Base-by-base conservation (phyloP, 37 sponge, comb jelly and placozoan species). In the Beroe forskalii region DNA sequence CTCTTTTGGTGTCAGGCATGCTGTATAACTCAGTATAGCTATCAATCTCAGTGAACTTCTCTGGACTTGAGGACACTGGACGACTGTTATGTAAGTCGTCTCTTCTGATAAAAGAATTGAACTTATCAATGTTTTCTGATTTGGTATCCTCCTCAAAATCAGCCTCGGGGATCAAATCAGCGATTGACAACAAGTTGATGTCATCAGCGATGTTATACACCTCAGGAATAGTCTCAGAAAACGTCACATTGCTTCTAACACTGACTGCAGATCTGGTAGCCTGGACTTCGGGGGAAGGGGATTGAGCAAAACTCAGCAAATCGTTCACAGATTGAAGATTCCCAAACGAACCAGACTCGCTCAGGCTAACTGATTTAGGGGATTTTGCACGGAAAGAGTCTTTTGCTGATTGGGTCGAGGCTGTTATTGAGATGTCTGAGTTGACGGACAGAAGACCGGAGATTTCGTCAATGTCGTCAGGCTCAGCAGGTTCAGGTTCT, bases 251-350 rank as follows among this genome's bases (percentile, higher is more conserved):
- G 27, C 86, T 80, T 30, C 35, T 80, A 14, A 80, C 23, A 37
- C 86, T 80, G 28, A 38, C 37, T 1, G 86, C 86, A n/a, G 86
- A 80, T 80, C 48, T 80, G 8, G 72, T 36, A 48, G 48, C 48
- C 8, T 3, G 76, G 8, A 44, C 38, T 4, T 41, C 55, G 12
- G 86, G 55, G 86, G 44, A 41, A 23, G 86, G 86, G 12, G 86
- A 80, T 1, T 42, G 86, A 24, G 35, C 55, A 44, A 37, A 38
- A 41, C 86, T 37, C 4, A 80, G 55, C 25, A 80, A 23, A 25
- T 80, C 86, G 31, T 80, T 80, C 12, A 80, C 86, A 28, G 86
- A 80, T 43, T 80, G 86, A 4, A 80, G 44, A 43, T 80, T 80
- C n/a, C 28, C 19, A 37, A 80, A 80, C 25, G 86, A 80, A 1